Evolutionary conservation across 2,797 vertebrate species (phyloP).

Genomic region (Platyrinchus mystaceus): DNA sequence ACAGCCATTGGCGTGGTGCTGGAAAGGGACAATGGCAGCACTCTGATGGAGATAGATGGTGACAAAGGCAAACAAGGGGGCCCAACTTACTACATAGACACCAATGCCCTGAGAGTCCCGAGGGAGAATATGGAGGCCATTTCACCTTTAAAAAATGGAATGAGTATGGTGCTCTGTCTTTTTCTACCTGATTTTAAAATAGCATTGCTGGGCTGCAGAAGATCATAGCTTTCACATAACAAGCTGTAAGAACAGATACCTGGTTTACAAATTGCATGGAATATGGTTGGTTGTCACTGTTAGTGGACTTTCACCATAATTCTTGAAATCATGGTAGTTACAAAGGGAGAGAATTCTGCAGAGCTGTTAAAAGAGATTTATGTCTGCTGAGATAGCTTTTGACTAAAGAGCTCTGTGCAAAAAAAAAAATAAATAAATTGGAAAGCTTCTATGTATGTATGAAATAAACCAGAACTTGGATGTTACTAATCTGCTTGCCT

Average conservation of each 20-base stretch:
- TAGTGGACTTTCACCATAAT: background rate
- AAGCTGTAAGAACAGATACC: accelerated
- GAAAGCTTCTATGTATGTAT: background rate
- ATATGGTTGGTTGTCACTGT: background rate
- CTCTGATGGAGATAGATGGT: constrained; percentile 94
- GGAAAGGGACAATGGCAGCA: constrained; percentile 94
- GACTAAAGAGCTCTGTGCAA: background rate
- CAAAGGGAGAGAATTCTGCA: background rate
- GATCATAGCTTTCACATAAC: background rate
- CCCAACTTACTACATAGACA: constrained; percentile 95
- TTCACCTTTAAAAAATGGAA: constrained; percentile 97
- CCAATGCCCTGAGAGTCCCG: constrained; percentile 94
- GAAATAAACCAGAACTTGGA: background rate
- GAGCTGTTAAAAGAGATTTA: background rate
- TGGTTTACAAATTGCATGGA: background rate
- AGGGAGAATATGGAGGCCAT: constrained; percentile 97
- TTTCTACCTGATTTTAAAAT: background rate
- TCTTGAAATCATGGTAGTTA: background rate
- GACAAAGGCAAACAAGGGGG: constrained; percentile 94
- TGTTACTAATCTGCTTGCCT: background rate
- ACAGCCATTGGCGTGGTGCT: constrained; percentile 94
- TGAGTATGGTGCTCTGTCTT: constrained; percentile 85
- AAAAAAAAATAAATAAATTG: background rate
- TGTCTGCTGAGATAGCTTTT: background rate
- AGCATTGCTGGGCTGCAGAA: background rate